Percentiles rank a stretch among this genome's conserved stretches.
Evolutionary conservation across 2,113 vertebrate species (phyloP).

Genomic region (Talpa occidentalis): DNA sequence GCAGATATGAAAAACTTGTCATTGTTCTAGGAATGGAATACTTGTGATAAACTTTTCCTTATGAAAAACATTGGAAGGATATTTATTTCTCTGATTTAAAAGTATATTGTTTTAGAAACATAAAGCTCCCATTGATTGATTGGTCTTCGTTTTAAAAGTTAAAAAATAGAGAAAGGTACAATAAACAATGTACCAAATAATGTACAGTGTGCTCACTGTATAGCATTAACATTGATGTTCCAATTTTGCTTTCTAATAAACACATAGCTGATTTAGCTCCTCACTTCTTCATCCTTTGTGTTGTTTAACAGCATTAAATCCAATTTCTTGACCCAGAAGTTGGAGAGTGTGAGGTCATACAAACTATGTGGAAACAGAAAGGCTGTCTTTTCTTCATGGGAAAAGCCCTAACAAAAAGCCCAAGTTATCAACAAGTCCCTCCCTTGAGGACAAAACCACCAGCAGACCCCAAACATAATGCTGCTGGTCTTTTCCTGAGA

Average conservation of each 20-base stretch:
- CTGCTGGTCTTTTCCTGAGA: background rate
- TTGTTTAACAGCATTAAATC: constrained; percentile 7
- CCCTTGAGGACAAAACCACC: background rate
- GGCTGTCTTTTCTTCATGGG: background rate
- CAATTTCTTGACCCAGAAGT: background rate
- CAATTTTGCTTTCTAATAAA: background rate
- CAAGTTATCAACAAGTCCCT: background rate
- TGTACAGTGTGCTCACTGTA: background rate
- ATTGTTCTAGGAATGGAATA: background rate
- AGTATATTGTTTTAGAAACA: background rate
- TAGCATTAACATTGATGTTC: background rate
- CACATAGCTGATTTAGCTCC: background rate
- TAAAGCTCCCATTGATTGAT: constrained; percentile 2
- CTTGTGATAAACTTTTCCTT: background rate
- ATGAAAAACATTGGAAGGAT: background rate
- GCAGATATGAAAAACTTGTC: background rate
- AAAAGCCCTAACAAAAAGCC: background rate
- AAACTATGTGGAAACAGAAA: background rate
- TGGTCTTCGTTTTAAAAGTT: constrained; percentile 28
- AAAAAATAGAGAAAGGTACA: background rate
- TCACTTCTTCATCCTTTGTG: background rate
- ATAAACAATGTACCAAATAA: background rate
- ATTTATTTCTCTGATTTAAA: background rate
- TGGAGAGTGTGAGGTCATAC: background rate
- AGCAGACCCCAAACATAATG: background rate